Evolutionary conservation across 2,113 vertebrate genomes (phyloP).

Genomic region (Takifugu flavidus): DNA sequence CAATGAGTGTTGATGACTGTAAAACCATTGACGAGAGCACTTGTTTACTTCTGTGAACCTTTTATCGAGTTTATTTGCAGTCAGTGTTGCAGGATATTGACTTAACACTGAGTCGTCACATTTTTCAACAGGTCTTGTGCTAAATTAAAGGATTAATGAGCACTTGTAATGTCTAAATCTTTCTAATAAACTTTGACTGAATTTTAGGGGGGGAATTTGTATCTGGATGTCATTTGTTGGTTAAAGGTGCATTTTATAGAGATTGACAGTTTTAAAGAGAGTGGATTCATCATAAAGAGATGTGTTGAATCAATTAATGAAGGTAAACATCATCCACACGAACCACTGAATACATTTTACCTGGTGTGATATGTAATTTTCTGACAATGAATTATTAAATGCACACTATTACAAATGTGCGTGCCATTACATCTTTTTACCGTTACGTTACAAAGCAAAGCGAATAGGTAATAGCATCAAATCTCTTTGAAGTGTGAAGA

Average conservation of each 20-base stretch:
- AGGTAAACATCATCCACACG: too few relatives aligned
- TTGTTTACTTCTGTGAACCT: slow-evolving; percentile 50
- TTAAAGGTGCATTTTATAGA: neutral
- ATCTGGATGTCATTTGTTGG: slow-evolving; percentile 35
- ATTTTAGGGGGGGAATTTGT: slow-evolving; percentile 56
- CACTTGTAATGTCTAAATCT: slow-evolving; percentile 70
- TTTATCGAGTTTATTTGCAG: slow-evolving; percentile 51
- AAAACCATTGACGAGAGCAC: slow-evolving; percentile 51
- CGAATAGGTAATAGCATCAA: too few relatives aligned
- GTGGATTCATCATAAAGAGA: too few relatives aligned
- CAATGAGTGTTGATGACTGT: slow-evolving; percentile 46
- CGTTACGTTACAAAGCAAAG: too few relatives aligned
- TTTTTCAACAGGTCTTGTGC: slow-evolving; percentile 66
- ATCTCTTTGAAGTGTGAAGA: too few relatives aligned
- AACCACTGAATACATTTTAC: too few relatives aligned
- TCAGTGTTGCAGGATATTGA: slow-evolving; percentile 40
- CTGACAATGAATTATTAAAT: neutral
- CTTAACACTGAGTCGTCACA: slow-evolving; percentile 54
- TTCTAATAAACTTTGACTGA: slow-evolving; percentile 72
- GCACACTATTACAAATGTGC: too few relatives aligned
- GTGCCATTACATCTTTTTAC: too few relatives aligned
- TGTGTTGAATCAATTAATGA: too few relatives aligned
- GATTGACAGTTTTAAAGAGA: too few relatives aligned
- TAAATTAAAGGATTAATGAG: slow-evolving; percentile 56
- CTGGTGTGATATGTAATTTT: neutral